phyloP scores from a whole-genome alignment of 2,888 invertebrate genomes.

The Ecliptopera silaceata region DNA sequence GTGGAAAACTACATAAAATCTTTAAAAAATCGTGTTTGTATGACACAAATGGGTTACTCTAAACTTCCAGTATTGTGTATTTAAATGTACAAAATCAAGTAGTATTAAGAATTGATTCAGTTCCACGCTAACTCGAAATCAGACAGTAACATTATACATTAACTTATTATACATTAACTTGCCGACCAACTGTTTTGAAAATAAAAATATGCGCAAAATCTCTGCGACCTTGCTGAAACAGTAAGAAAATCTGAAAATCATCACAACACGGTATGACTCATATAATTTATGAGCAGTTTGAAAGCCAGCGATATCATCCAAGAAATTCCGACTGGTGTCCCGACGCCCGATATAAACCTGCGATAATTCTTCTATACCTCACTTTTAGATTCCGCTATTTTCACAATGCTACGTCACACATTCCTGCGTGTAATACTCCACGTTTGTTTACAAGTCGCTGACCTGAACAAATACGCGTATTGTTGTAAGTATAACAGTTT shows the following conservation, averaged over 20 bases:
- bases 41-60: too few species aligned
- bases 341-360: neutral
- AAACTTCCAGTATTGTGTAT: too few species aligned
- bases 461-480: slow-evolving; percentile 71
- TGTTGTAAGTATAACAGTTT: slow-evolving; percentile 68
- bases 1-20: too few species aligned
- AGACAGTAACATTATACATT: neutral
- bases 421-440: slow-evolving; percentile 45
- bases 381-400: slow-evolving; percentile 34
- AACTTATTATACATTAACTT: neutral
- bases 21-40: too few species aligned
- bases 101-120: too few species aligned
- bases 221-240: neutral
- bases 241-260: neutral
- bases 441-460: slow-evolving; percentile 73
- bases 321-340: neutral
- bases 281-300: neutral
- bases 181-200: neutral
- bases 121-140: neutral
- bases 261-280: slow-evolving; percentile 7
- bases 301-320: slow-evolving; percentile 1
- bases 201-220: neutral
- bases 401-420: slow-evolving; percentile 41
- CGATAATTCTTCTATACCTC: slow-evolving; percentile 2
- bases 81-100: too few species aligned